These are phyloP conservation scores for Nymphalis urticae DNA, from an alignment of 2,888 invertebrate species.

Conservation along the genomic window DNA sequence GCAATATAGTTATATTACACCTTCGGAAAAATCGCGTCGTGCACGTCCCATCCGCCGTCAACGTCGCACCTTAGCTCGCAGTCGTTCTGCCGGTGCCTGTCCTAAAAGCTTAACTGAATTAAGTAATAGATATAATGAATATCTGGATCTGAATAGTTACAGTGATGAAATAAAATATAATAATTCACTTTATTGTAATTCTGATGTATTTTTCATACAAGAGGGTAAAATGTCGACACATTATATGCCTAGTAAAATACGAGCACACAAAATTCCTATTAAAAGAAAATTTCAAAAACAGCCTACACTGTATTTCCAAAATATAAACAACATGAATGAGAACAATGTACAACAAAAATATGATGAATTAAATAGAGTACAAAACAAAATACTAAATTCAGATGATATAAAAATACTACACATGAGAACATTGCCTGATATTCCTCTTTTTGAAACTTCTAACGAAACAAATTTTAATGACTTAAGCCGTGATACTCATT, in stretches of 20 bases:
- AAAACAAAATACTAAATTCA: conserved; percentile 6
- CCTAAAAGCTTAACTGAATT: conserved; percentile 55
- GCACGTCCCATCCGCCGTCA: conserved; percentile 52
- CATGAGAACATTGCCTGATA: conserved; percentile 20
- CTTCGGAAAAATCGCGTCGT: conserved; percentile 43
- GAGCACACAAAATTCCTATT: conserved; percentile 14
- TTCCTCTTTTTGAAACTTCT: conserved; percentile 8
- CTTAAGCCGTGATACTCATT: conserved; percentile 8
- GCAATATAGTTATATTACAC: conserved; percentile 4
- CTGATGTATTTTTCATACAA: conserved; percentile 2
- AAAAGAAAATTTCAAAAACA: conserved; percentile 28
- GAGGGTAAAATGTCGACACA: conserved; percentile 37
- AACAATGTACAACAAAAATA: conserved; percentile 4
- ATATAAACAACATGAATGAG: neutral
- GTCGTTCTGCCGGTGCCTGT: conserved; percentile 61
- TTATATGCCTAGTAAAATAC: conserved; percentile 17
- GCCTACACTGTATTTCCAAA: conserved; percentile 7
- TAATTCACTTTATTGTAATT: conserved; percentile 5
- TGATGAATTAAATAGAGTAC: neutral
- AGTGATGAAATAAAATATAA: conserved; percentile 2
- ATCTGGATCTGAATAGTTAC: conserved; percentile 44
- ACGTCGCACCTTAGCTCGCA: conserved; percentile 59
- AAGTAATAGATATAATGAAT: conserved; percentile 66
- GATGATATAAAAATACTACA: conserved; percentile 9
- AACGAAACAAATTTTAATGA: conserved; percentile 5